phyloP scores from a whole-genome alignment of 2,888 invertebrate species.

The Aradus depressus region DNA sequence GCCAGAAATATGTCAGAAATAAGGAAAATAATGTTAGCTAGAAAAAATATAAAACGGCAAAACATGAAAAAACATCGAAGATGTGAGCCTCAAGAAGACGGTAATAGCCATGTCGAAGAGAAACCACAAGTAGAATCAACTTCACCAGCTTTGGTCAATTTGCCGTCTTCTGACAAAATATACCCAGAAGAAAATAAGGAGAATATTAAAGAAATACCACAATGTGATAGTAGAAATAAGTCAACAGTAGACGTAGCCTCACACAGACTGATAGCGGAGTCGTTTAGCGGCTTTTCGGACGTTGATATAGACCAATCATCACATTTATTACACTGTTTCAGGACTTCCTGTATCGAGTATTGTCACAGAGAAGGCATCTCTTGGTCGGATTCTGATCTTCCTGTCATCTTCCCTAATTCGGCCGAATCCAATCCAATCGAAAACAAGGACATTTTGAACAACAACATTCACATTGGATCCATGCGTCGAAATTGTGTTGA shows the following conservation, averaged over 20 bases:
- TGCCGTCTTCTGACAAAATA: not conserved
- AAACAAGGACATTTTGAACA: no score
- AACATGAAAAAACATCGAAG: not conserved
- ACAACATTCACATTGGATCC: no score
- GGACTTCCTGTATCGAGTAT: not conserved
- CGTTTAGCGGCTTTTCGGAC: constrained; percentile 4
- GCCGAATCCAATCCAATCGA: no score
- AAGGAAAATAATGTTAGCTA: constrained; percentile 51
- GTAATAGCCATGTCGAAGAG: constrained; percentile 32
- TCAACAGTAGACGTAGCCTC: no score
- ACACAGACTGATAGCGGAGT: not conserved
- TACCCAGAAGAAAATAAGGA: constrained; percentile 13
- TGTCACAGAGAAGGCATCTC: not conserved
- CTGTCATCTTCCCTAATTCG: no score
- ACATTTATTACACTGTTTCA: not conserved
- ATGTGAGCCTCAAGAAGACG: constrained; percentile 44
- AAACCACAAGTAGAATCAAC: constrained; percentile 1
- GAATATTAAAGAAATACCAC: constrained; percentile 12
- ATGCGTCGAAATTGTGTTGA: no score
- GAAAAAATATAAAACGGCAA: constrained; percentile 47
- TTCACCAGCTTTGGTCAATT: not conserved
- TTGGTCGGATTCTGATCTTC: not conserved
- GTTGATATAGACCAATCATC: constrained; percentile 7
- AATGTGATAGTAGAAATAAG: no score
- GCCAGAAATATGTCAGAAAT: constrained; percentile 58